A percentile compares a stretch with the other conserved stretches of the same genome.
Evolutionary conservation across 2,113 vertebrate genomes (phyloP).

Genomic region (Physeter macrocephalus): DNA sequence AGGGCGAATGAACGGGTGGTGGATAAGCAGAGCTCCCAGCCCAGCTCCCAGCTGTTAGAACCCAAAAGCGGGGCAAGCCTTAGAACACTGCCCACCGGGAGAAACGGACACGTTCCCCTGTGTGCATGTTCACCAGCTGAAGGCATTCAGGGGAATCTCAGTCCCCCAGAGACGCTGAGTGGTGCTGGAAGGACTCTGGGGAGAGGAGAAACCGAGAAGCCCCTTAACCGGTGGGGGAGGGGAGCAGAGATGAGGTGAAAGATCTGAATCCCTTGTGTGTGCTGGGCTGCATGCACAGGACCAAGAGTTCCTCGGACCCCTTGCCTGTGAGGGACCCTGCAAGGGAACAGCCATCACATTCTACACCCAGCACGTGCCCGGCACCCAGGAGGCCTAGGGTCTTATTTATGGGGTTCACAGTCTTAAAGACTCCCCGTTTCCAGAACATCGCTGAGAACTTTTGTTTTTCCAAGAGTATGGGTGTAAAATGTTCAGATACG

Average conservation of each 20-base stretch:
- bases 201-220: neutral
- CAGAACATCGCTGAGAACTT: neutral
- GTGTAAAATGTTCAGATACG: neutral
- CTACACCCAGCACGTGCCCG: neutral
- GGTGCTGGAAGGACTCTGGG: neutral
- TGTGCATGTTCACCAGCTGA: rapidly evolving
- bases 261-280: rapidly evolving
- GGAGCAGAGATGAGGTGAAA: neutral
- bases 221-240: too few species aligned
- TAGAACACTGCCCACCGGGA: neutral
- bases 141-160: neutral
- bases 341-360: rapidly evolving
- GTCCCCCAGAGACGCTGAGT: rapidly evolving
- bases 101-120: rapidly evolving
- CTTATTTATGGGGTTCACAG: rapidly evolving
- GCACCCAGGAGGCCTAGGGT: rapidly evolving
- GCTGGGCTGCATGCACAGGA: too few species aligned
- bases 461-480: neutral
- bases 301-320: rapidly evolving
- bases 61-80: neutral
- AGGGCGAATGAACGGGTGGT: neutral
- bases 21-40: neutral
- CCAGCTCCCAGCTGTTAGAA: neutral
- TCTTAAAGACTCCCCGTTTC: neutral
- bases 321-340: rapidly evolving